Conservation (phyloP, 2,888 invertebrate genomes). For the Drosophila nr. perissopoda region DNA sequence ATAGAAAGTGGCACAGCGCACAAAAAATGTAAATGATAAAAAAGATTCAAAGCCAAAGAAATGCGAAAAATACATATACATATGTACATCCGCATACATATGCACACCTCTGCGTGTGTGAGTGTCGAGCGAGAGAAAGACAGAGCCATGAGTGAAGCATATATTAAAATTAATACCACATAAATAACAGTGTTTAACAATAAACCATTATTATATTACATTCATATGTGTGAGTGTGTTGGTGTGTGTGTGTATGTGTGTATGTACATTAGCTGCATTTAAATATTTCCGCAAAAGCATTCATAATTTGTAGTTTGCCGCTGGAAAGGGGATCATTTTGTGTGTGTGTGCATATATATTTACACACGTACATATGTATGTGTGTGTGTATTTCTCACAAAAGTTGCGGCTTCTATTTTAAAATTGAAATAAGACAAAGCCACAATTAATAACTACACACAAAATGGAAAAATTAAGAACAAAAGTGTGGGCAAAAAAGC, state of each 20-base stretch:
- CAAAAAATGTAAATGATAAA: slow-evolving; percentile 65
- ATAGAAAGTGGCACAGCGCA: slow-evolving; percentile 66
- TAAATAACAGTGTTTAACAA: slow-evolving; percentile 64
- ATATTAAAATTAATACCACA: slow-evolving; percentile 55
- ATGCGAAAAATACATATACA: slow-evolving; percentile 59
- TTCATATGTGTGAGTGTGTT: slow-evolving; percentile 1
- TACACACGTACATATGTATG: slow-evolving; percentile 14
- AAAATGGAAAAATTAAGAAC: slow-evolving; percentile 12
- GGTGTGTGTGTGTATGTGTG: background rate
- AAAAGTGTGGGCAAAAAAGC: slow-evolving; percentile 38
- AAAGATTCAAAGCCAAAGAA: slow-evolving; percentile 65
- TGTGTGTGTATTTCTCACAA: slow-evolving; percentile 2
- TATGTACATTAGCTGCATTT: slow-evolving; percentile 48
- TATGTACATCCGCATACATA: slow-evolving; percentile 49
- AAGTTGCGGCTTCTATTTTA: slow-evolving; percentile 38
- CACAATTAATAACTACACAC: background rate
- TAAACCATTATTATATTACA: slow-evolving; percentile 27
- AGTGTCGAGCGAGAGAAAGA: slow-evolving; percentile 39
- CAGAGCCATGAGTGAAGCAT: slow-evolving; percentile 50
- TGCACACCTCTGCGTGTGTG: slow-evolving; percentile 20
- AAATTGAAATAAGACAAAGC: slow-evolving; percentile 11
- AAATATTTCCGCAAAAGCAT: slow-evolving; percentile 67
- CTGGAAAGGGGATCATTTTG: slow-evolving; percentile 63
- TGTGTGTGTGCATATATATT: slow-evolving; percentile 28
- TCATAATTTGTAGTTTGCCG: slow-evolving; percentile 56